Percentiles rank a stretch among this genome's conserved stretches.
These are phyloP conservation scores for Cyclargus thomasi DNA, from an alignment of 1,140 invertebrate species.

Conservation along the genomic window DNA sequence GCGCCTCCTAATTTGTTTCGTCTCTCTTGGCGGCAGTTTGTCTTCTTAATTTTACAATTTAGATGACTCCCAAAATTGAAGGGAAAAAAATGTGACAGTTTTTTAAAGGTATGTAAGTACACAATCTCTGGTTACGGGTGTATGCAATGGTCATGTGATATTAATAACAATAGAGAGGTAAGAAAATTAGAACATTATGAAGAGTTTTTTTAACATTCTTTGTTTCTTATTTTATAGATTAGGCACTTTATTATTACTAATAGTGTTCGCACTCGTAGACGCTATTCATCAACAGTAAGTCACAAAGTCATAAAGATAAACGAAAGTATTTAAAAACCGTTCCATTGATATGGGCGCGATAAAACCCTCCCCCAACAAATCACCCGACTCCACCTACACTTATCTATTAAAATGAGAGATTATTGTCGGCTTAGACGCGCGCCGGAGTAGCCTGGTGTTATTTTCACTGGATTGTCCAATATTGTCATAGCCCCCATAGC, in stretches of 20 bases:
- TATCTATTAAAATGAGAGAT: slow-evolving; percentile 75
- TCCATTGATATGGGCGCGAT: slow-evolving; percentile 25
- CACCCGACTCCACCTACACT: slow-evolving; percentile 62
- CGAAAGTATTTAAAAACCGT: slow-evolving; percentile 13
- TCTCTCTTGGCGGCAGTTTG: slow-evolving; percentile 70
- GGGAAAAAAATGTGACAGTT: not conserved
- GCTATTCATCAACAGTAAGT: not conserved
- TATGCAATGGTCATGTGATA: no score
- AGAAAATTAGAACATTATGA: no score
- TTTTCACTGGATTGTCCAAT: slow-evolving; percentile 73
- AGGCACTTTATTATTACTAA: no score
- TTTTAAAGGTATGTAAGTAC: not conserved
- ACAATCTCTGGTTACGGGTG: no score
- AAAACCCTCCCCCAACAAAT: slow-evolving; percentile 47
- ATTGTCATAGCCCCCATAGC: slow-evolving; percentile 65
- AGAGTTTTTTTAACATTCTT: no score
- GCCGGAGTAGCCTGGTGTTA: slow-evolving; percentile 59
- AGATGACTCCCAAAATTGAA: slow-evolving; percentile 11
- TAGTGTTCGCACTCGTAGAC: not conserved
- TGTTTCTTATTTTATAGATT: no score
- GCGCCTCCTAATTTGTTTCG: slow-evolving; percentile 69
- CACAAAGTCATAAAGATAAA: slow-evolving; percentile 15
- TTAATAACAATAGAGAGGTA: no score
- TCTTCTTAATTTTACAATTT: slow-evolving; percentile 52
- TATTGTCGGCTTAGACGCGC: slow-evolving; percentile 56